phyloP scores from a whole-genome alignment of 2,113 vertebrate genomes.

The Oryzias javanicus region DNA sequence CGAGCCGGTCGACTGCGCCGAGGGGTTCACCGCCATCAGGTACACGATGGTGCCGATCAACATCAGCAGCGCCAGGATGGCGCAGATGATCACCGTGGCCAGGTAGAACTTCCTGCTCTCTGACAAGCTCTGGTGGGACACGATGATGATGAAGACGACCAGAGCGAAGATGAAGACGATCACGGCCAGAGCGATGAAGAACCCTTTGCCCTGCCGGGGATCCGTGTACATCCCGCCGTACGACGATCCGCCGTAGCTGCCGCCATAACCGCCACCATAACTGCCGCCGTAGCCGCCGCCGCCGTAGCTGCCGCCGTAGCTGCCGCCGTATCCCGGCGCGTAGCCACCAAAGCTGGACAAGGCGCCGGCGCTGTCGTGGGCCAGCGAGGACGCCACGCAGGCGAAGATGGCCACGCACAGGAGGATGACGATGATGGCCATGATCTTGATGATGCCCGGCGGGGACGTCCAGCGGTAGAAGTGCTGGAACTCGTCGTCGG shows the following conservation, averaged over 20 bases:
- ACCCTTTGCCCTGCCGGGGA: constrained; percentile 83
- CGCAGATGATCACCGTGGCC: constrained; percentile 76
- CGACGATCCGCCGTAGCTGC: constrained; percentile 61
- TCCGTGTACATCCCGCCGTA: constrained; percentile 80
- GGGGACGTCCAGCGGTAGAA: constrained; percentile 90
- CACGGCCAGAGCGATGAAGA: constrained; percentile 84
- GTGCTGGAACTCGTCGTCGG: constrained; percentile 87
- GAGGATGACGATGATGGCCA: constrained; percentile 79
- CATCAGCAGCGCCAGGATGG: constrained; percentile 79
- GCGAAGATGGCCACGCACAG: constrained; percentile 86
- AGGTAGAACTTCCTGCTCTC: constrained; percentile 84
- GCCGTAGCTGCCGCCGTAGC: constrained; percentile 26
- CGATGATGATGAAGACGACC: constrained; percentile 79
- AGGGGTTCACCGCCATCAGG: constrained; percentile 85
- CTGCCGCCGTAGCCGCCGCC: constrained; percentile 56
- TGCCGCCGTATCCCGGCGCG: not conserved
- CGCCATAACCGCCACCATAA: constrained; percentile 64
- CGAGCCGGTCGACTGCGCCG: constrained; percentile 82
- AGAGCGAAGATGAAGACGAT: constrained; percentile 79
- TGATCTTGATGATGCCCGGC: constrained; percentile 87
- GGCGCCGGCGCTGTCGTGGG: constrained; percentile 78
- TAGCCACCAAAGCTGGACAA: constrained; percentile 64
- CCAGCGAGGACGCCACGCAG: constrained; percentile 88
- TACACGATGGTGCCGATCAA: constrained; percentile 89
- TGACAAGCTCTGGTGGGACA: constrained; percentile 75